Evolutionary conservation across 1,140 invertebrate genomes (phyloP).

Genomic region (Atta cephalotes): DNA sequence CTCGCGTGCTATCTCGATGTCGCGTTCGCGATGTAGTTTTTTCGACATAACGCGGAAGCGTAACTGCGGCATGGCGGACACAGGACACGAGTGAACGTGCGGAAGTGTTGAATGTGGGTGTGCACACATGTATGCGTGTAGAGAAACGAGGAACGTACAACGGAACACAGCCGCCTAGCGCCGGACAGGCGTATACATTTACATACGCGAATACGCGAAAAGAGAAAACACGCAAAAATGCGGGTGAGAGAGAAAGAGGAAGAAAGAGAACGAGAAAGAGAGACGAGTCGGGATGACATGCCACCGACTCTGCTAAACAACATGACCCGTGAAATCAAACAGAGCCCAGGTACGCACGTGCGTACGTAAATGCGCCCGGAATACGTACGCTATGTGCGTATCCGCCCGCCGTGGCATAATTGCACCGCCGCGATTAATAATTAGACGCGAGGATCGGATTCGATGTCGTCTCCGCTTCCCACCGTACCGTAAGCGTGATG

Average conservation of each 20-base stretch:
- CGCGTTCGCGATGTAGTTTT: slow-evolving; percentile 48
- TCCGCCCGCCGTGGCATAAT: slow-evolving; percentile 76
- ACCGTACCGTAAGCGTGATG: slow-evolving; percentile 67
- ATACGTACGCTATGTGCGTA: slow-evolving; percentile 70
- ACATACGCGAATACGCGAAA: slow-evolving; percentile 56
- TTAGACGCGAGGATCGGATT: slow-evolving; percentile 82
- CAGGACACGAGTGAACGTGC: not conserved
- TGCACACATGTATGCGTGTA: slow-evolving; percentile 10
- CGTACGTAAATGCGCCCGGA: slow-evolving; percentile 41
- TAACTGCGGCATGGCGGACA: slow-evolving; percentile 27
- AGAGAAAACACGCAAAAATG: slow-evolving; percentile 30
- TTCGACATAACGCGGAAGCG: slow-evolving; percentile 52
- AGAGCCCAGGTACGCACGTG: slow-evolving; percentile 54
- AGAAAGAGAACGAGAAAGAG: slow-evolving; percentile 19
- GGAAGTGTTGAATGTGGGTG: not conserved
- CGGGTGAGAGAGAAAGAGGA: not conserved
- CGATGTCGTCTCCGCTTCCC: slow-evolving; percentile 75
- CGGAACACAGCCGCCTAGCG: slow-evolving; percentile 38
- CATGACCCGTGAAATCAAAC: slow-evolving; percentile 77
- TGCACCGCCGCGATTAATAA: slow-evolving; percentile 84
- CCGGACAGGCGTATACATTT: slow-evolving; percentile 64
- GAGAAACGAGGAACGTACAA: slow-evolving; percentile 18
- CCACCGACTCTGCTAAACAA: slow-evolving; percentile 70
- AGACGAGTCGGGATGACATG: slow-evolving; percentile 46
- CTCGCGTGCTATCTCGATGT: slow-evolving; percentile 54